Base-by-base conservation (phyloP, 2,888 invertebrate species). In the Lepidochitona cinerea region DNA sequence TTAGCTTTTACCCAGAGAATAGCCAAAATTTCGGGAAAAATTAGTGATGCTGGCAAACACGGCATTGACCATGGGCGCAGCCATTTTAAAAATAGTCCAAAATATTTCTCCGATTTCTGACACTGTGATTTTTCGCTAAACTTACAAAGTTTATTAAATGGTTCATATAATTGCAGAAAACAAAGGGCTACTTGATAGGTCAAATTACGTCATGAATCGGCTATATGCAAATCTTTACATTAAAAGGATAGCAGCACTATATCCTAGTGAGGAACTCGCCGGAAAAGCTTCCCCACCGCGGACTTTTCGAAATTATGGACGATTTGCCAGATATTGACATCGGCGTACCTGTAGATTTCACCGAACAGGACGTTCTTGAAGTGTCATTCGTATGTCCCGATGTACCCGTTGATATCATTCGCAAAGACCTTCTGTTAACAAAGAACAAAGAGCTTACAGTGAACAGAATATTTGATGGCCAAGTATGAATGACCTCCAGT, bases 51-150 rank as follows among this genome's bases (percentile, higher is more conserved):
- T 69, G 33, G 29, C 23, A 12, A 59, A 32, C 41, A 49, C 32
- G 67, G 32, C 29, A 14, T 32, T 32, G 12, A 59, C 4, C 23
- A 76, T 66, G 79, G 76, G 72, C 68, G 79, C 79, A 72, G 79
- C 69, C 79, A 79, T 79, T 65, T 79, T 79, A 72, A 53, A 77
- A 53, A 59, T 72, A 72, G 18, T 41, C 41, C n/a, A n/a, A n/a
- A n/a, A n/a, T n/a, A n/a, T n/a, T n/a, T n/a, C n/a, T n/a, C n/a
- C n/a, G n/a, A n/a, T n/a, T n/a, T n/a, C n/a, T n/a, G n/a, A n/a
- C n/a, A n/a, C n/a, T n/a, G n/a, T n/a, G n/a, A n/a, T n/a, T n/a
- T n/a, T n/a, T n/a, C n/a, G n/a, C n/a, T n/a, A n/a, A n/a, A n/a
- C n/a, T n/a, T n/a, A n/a, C n/a, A n/a, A n/a, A n/a, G n/a, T n/a